phyloP scores from a whole-genome alignment of 2,797 vertebrate species.

The Sebastes iracundus region DNA sequence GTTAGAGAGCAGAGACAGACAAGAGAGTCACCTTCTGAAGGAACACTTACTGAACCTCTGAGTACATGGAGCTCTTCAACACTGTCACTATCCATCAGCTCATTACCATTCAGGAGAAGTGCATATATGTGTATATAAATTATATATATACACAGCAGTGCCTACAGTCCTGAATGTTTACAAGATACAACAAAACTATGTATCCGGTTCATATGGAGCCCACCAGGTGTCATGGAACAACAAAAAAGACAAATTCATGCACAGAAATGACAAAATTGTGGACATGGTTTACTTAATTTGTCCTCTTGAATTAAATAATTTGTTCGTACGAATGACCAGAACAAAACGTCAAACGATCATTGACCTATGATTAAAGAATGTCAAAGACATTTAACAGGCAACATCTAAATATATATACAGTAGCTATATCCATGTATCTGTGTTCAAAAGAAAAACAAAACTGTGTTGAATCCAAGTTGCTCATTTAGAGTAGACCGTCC shows the following conservation, averaged over 20 bases:
- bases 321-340: not conserved
- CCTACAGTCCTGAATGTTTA: not conserved
- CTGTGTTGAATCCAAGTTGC: not conserved
- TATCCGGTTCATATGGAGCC: not conserved
- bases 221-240: not conserved
- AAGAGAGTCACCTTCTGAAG: not conserved
- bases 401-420: not conserved
- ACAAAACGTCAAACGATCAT: not conserved
- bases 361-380: not conserved
- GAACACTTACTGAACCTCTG: not conserved
- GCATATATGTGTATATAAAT: not conserved
- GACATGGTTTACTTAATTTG: not conserved
- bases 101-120: constrained; percentile 11
- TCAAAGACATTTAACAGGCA: not conserved
- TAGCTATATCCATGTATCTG: not conserved
- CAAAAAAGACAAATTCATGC: not conserved
- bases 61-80: not conserved
- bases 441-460: not conserved
- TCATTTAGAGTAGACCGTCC: not conserved
- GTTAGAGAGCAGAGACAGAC: constrained; percentile 29
- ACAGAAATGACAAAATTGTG: not conserved
- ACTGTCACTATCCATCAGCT: not conserved
- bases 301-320: not conserved
- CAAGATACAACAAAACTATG: not conserved
- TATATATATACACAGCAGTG: not conserved